Evolutionary conservation across 2,113 vertebrate genomes (phyloP).

Genomic region (Passerina amoena): DNA sequence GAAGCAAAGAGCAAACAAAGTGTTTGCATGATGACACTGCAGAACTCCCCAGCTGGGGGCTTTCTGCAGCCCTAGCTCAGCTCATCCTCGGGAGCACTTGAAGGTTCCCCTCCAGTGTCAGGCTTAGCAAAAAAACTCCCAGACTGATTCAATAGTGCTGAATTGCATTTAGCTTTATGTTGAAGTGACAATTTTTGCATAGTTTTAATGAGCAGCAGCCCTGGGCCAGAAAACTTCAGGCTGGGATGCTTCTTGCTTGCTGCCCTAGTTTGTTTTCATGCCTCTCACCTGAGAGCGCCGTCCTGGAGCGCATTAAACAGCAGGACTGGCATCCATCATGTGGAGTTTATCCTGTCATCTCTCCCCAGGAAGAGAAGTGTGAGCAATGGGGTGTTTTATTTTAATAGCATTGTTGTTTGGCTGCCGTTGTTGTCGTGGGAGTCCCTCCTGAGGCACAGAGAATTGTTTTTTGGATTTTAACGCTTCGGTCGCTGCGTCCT

Average conservation of each 20-base stretch:
- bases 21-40: not conserved
- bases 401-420: conserved; percentile 13
- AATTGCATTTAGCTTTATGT: conserved; percentile 35
- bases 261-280: not conserved
- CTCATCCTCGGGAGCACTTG: not conserved
- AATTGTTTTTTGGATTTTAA: not conserved
- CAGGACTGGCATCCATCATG: not conserved
- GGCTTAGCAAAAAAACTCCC: not conserved
- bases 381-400: conserved; percentile 50
- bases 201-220: conserved; percentile 50
- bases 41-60: not conserved
- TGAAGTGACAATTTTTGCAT: conserved; percentile 39
- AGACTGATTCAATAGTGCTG: not conserved
- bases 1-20: not conserved
- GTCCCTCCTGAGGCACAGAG: not conserved
- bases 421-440: not conserved
- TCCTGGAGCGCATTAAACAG: not conserved
- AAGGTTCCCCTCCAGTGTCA: conserved; percentile 14
- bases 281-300: not conserved
- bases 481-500: rapidly evolving
- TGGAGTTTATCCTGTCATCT: conserved; percentile 29
- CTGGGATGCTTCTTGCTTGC: not conserved
- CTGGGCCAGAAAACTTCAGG: conserved; percentile 30
- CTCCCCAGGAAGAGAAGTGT: conserved; percentile 28
- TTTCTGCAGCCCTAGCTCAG: not conserved